These are phyloP conservation scores for Rhagoletis pomonella DNA, from an alignment of 1,140 invertebrate genomes.

Conservation along the genomic window DNA sequence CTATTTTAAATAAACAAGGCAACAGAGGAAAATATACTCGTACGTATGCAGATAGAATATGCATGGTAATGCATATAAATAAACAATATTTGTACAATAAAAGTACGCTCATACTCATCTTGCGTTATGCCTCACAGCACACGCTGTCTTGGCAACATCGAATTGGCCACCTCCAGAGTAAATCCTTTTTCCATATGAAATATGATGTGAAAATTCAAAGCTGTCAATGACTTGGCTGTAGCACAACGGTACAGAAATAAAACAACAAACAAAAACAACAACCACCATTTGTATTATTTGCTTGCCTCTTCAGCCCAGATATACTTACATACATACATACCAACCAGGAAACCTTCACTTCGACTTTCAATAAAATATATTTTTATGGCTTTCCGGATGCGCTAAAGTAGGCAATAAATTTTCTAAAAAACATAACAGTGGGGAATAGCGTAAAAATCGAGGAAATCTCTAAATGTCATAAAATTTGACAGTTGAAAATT, in stretches of 20 bases:
- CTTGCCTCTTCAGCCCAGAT: neutral
- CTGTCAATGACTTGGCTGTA: constrained; percentile 69
- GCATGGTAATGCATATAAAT: too few species aligned
- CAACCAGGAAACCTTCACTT: neutral
- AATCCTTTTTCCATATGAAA: constrained; percentile 20
- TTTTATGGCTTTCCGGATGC: constrained; percentile 50
- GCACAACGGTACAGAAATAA: neutral
- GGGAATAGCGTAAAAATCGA: constrained; percentile 21
- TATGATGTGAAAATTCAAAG: constrained; percentile 70
- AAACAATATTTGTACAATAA: neutral
- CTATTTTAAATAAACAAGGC: constrained; percentile 12
- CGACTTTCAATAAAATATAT: constrained; percentile 49
- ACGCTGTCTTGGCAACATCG: constrained; percentile 21
- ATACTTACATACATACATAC: neutral
- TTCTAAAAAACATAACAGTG: neutral
- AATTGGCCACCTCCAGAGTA: neutral
- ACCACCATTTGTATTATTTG: neutral
- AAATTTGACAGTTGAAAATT: constrained; percentile 58
- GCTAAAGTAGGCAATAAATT: constrained; percentile 49
- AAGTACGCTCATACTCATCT: neutral
- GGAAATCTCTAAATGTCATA: constrained; percentile 57
- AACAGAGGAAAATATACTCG: neutral
- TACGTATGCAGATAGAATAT: neutral
- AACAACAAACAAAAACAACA: neutral
- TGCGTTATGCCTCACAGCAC: neutral